Conservation (phyloP, 2,113 vertebrate genomes). For the Solea senegalensis region DNA sequence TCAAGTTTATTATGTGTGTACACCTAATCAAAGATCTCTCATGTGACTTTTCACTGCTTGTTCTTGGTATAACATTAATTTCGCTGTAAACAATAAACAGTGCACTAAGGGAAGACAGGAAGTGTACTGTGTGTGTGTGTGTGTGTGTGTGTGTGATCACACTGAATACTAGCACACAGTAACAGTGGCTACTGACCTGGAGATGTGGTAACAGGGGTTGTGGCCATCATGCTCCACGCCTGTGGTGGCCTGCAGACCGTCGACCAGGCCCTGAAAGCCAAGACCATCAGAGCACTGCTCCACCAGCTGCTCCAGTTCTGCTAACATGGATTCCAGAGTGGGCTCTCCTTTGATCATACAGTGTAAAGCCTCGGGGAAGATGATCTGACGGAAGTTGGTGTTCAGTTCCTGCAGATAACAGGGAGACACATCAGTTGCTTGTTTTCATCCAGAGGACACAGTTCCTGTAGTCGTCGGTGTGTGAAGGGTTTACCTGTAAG, state of each 20-base stretch:
- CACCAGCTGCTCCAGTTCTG: constrained; percentile 91
- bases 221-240: constrained; percentile 90
- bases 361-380: constrained; percentile 95
- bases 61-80: too few species aligned
- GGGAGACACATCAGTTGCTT: background rate
- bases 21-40: too few species aligned
- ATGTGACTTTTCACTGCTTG: too few species aligned
- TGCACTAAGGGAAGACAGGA: too few species aligned
- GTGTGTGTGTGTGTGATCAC: too few species aligned
- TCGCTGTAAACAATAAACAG: too few species aligned
- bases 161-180: too few species aligned
- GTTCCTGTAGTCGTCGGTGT: background rate
- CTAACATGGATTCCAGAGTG: constrained; percentile 93
- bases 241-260: constrained; percentile 89
- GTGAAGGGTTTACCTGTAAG: constrained; percentile 85
- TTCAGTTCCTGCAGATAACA: constrained; percentile 89
- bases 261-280: constrained; percentile 87
- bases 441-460: background rate
- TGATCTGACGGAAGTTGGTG: constrained; percentile 98
- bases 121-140: too few species aligned
- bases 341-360: constrained; percentile 95
- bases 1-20: too few species aligned
- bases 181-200: constrained; percentile 79
- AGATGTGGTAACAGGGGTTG: constrained; percentile 90
- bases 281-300: constrained; percentile 94